Percentiles rank a stretch among this genome's conserved stretches.
Conservation (phyloP, 2,113 vertebrate genomes). For the Gobiocypris rarus region DNA sequence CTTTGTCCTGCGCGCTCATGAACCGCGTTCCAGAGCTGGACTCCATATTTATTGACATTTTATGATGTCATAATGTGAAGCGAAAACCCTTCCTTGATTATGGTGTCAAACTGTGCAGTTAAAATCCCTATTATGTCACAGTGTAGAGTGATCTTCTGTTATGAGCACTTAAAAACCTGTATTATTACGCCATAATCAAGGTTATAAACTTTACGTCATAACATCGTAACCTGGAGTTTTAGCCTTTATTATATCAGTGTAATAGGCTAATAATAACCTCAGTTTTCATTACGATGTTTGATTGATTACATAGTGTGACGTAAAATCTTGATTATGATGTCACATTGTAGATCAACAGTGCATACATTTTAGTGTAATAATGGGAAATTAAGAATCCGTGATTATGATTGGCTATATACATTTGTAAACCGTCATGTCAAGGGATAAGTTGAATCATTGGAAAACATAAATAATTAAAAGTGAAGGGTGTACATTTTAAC, state of each 20-base stretch:
- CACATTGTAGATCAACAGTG: not conserved
- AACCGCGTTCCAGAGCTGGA: conserved; percentile 18
- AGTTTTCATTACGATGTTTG: not conserved
- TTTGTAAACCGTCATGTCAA: not conserved
- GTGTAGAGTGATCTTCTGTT: not conserved
- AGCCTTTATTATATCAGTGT: not conserved
- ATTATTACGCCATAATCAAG: not conserved
- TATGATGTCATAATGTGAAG: not conserved
- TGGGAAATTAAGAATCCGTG: not conserved
- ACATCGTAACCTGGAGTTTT: not conserved
- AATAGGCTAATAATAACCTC: not conserved
- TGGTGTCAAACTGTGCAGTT: not conserved
- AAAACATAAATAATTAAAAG: not conserved
- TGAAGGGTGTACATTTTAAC: too few relatives aligned
- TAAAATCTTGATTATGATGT: not conserved
- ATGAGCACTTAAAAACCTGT: not conserved
- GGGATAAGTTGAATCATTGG: not conserved
- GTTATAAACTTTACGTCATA: not conserved
- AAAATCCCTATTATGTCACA: not conserved
- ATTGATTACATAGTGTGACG: not conserved
- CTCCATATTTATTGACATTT: conserved; percentile 30
- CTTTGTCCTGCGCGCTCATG: conserved; percentile 76
- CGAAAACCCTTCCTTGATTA: not conserved
- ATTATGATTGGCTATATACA: not conserved
- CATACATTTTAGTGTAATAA: too few relatives aligned